phyloP scores from a whole-genome alignment of 1,140 invertebrate genomes.

The Diachasma alloeum region DNA sequence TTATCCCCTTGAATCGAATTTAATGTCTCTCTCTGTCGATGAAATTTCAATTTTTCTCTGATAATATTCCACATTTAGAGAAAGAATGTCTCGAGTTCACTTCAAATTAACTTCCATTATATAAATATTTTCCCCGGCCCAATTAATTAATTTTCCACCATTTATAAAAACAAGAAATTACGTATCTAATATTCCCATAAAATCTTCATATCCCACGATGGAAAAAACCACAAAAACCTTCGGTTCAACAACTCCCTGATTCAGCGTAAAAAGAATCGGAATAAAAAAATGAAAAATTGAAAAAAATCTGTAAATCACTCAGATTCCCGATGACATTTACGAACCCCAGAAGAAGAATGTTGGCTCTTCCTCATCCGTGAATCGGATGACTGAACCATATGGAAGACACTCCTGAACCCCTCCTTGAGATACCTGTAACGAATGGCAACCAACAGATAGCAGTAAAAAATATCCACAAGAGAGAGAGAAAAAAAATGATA shows the following conservation, averaged over 20 bases:
- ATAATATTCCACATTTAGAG: no score
- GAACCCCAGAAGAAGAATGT: constrained; percentile 9
- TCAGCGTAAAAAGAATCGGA: background rate
- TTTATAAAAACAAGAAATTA: no score
- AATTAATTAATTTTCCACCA: no score
- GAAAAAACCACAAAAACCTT: background rate
- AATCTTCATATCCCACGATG: background rate
- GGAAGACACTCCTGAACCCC: background rate
- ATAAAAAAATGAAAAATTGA: background rate
- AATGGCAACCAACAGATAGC: background rate
- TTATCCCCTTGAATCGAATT: no score
- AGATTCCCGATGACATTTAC: constrained; percentile 21
- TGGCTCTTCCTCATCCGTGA: background rate
- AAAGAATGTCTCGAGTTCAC: no score
- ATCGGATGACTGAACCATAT: background rate
- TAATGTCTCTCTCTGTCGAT: no score
- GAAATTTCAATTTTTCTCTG: no score
- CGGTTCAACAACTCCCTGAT: background rate
- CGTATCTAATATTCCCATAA: background rate
- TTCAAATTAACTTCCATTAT: no score
- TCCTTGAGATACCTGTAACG: constrained; percentile 1
- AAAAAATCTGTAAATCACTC: constrained; percentile 22
- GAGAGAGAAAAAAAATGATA: background rate
- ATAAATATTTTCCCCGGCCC: no score
- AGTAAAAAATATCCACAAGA: background rate